These are phyloP conservation scores for Aurelia aurita complex sp. Pacific DNA, from an alignment of 30 jellyfish, hydroid and myxozoan genomes.

Conservation along the genomic window DNA sequence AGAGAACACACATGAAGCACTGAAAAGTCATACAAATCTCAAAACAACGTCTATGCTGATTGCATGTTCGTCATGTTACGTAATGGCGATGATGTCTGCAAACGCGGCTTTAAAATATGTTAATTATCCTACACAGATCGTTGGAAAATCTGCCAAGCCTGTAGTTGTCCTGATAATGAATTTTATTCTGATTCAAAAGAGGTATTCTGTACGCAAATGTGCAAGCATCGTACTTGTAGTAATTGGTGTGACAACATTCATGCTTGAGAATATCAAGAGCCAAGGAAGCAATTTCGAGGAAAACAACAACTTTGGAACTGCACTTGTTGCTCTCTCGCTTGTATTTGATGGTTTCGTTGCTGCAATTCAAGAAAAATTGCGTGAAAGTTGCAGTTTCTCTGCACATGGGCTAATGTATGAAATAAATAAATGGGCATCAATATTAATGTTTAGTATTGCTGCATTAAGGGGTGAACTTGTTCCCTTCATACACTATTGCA, in stretches of 20 bases:
- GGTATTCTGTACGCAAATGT: conserved; percentile 45
- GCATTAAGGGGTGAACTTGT: conserved; percentile 41
- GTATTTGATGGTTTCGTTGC: conserved; percentile 83
- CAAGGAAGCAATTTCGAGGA: background rate
- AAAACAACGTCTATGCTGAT: conserved; percentile 14
- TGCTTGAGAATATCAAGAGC: conserved; percentile 49
- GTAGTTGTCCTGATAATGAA: conserved; percentile 51
- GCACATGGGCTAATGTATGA: conserved; percentile 66
- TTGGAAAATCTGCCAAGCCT: conserved; percentile 83
- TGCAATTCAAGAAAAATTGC: conserved; percentile 52
- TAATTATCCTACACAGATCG: conserved; percentile 78
- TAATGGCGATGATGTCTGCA: conserved; percentile 61
- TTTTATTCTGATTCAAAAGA: background rate
- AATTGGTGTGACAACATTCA: conserved; percentile 62
- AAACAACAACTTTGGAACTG: conserved; percentile 22
- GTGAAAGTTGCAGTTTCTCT: conserved; percentile 12
- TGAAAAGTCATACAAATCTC: background rate
- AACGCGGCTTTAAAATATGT: conserved; percentile 65
- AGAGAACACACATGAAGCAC: background rate
- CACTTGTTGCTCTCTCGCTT: conserved; percentile 51
- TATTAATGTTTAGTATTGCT: conserved; percentile 37
- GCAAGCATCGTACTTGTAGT: conserved; percentile 66
- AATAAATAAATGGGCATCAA: conserved; percentile 58
- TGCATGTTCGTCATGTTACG: conserved; percentile 45
- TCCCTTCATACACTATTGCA: conserved; percentile 24